A percentile compares a stretch with the other conserved stretches of the same genome.
These are phyloP conservation scores for Lepidocyrtoides sp. DNA, from an alignment of 2,888 invertebrate genomes.

Conservation along the genomic window DNA sequence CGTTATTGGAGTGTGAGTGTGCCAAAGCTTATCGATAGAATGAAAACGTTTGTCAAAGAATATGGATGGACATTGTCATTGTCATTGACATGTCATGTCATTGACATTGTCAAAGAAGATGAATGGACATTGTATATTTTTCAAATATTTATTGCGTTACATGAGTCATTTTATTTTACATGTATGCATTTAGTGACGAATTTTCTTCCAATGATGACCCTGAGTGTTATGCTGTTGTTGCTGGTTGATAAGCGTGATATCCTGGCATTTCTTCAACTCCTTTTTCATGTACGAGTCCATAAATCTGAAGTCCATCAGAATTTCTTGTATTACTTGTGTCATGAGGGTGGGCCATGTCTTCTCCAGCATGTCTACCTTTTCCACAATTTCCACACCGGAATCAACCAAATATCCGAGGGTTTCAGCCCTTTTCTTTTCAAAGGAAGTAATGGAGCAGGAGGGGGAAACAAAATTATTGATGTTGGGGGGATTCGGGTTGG, in stretches of 20 bases:
- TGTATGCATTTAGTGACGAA: constrained; percentile 14
- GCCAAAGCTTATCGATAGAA: no score
- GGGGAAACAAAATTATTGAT: background rate
- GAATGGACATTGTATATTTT: no score
- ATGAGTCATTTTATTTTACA: no score
- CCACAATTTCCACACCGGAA: constrained; percentile 92
- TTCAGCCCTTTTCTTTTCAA: constrained; percentile 40
- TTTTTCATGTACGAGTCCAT: constrained; percentile 93
- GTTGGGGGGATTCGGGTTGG: background rate
- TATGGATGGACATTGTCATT: no score
- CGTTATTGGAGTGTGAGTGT: no score
- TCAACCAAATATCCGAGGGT: constrained; percentile 87
- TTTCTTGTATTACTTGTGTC: constrained; percentile 92
- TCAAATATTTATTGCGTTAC: no score
- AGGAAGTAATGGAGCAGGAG: background rate
- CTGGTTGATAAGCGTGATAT: constrained; percentile 58
- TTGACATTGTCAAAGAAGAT: no score
- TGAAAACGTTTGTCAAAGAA: no score
- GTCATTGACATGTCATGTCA: no score
- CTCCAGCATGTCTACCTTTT: constrained; percentile 92
- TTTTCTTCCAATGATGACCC: background rate
- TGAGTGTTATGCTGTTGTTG: constrained; percentile 23
- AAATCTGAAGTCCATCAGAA: constrained; percentile 93
- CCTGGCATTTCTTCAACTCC: constrained; percentile 86
- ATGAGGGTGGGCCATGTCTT: constrained; percentile 93